Evolutionary conservation across 2,888 invertebrate genomes (phyloP), one percentile per base, ranked within the genome.

Genomic region (Drosophila paramelanica): DNA sequence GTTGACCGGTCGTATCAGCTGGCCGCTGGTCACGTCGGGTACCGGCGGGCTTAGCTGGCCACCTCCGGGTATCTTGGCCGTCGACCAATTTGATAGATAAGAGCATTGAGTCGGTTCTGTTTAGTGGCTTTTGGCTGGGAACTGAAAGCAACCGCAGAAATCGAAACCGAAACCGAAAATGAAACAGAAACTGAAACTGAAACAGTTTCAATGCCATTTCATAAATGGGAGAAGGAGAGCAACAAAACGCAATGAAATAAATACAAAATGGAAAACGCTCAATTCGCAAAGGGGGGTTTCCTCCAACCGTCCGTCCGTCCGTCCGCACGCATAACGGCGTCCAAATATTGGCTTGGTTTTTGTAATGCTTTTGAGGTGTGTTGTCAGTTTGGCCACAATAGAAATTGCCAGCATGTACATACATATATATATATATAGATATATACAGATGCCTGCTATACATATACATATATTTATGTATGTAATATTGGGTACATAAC

Each of bases 311-410:
- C 4, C 4, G 23, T 23, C 23, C 4, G 31, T 3, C 10, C 31
- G 11, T 8, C 45, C 25, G 45, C 75, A 86, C 81, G 70, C 87
- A 81, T 81, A 82, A 73, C 71, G 58, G 45, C 73, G 66, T 50
- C 87, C 83, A 88, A 84, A 84, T 86, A 84, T 84, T 84, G 84
- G 88, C 83, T 86, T 67, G 77, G 75, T 86, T 88, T 88, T 86
- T 86, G 88, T 77, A 82, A 82, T 83, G 83, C 83, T 80, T 88
- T 88, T 88, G 87, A 84, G 83, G 89, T 84, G 83, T 84, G 89
- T 86, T 86, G 56, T 72, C 57, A 80, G 77, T 88, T 74, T 75
- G 81, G 67, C 56, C 55, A 67, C 66, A 39, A 56, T 49, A 33
- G 11, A 67, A 17, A 41, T 23, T 14, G 25, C 23, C 39, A 1